Conservation (phyloP, 2,888 invertebrate species). For the Caenorhabditis sulstoni region DNA sequence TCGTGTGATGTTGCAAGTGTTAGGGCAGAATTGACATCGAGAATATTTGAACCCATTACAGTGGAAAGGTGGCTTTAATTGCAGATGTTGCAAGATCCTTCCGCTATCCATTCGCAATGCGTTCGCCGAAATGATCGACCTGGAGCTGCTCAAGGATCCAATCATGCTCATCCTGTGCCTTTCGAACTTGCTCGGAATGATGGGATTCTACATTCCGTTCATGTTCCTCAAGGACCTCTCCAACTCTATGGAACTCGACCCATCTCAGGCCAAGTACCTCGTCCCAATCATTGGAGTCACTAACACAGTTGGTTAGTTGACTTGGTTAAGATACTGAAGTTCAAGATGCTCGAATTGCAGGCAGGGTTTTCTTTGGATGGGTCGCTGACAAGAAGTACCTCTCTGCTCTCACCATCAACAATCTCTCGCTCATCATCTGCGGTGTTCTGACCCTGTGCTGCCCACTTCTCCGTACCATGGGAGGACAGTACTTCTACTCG, state of each 20-base stretch:
- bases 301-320: conserved; percentile 87
- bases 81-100: conserved; percentile 72
- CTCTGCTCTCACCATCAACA: conserved; percentile 92
- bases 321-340: background rate
- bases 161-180: conserved; percentile 91
- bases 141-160: conserved; percentile 84
- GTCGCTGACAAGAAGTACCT: conserved; percentile 78
- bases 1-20: background rate
- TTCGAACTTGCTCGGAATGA: conserved; percentile 95
- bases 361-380: conserved; percentile 88
- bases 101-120: conserved; percentile 77
- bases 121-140: conserved; percentile 78
- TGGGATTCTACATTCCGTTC: conserved; percentile 95
- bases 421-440: conserved; percentile 88
- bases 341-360: conserved; percentile 37
- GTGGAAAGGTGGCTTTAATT: background rate
- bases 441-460: conserved; percentile 87
- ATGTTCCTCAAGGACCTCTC: conserved; percentile 84
- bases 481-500: conserved; percentile 88
- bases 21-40: background rate
- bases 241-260: conserved; percentile 57
- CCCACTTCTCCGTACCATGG: conserved; percentile 87
- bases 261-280: conserved; percentile 68
- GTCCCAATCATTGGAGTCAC: conserved; percentile 83
- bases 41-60: background rate